These are phyloP conservation scores for Cryptotis parvus DNA, from an alignment of 2,113 vertebrate species.

Conservation along the genomic window DNA sequence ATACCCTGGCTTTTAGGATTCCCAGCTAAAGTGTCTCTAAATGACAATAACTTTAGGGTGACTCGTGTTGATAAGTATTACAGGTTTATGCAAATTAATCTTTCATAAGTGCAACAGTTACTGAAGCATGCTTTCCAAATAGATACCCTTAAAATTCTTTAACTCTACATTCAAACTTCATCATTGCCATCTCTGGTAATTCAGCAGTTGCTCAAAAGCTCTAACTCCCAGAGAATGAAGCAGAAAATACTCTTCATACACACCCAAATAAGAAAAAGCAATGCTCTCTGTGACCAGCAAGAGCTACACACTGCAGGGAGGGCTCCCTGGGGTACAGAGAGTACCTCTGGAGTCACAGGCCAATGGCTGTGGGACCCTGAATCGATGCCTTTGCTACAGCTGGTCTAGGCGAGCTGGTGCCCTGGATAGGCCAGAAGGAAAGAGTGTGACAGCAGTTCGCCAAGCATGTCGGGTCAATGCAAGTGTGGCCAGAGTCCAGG, in stretches of 20 bases:
- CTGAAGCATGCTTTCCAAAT: not conserved
- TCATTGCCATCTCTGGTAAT: not conserved
- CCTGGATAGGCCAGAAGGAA: not conserved
- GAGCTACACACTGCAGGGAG: too few species aligned
- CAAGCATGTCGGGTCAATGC: too few species aligned
- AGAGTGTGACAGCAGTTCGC: not conserved
- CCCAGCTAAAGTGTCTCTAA: not conserved
- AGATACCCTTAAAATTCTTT: not conserved
- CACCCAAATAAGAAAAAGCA: too few species aligned
- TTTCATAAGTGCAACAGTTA: not conserved
- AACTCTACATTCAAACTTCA: not conserved
- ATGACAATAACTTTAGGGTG: not conserved
- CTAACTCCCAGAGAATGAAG: not conserved
- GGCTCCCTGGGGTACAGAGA: too few species aligned
- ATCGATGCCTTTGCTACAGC: too few species aligned
- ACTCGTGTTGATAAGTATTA: not conserved
- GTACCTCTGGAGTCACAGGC: too few species aligned
- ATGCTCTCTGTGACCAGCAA: not conserved
- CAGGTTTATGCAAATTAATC: not conserved
- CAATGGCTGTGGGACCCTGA: too few species aligned
- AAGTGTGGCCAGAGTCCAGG: too few species aligned
- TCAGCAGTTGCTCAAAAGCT: not conserved
- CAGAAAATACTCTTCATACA: too few species aligned
- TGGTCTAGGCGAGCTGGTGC: not conserved
- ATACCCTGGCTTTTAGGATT: conserved; percentile 22